phyloP scores from a whole-genome alignment of 1,140 invertebrate genomes.

The Lycorma delicatula region DNA sequence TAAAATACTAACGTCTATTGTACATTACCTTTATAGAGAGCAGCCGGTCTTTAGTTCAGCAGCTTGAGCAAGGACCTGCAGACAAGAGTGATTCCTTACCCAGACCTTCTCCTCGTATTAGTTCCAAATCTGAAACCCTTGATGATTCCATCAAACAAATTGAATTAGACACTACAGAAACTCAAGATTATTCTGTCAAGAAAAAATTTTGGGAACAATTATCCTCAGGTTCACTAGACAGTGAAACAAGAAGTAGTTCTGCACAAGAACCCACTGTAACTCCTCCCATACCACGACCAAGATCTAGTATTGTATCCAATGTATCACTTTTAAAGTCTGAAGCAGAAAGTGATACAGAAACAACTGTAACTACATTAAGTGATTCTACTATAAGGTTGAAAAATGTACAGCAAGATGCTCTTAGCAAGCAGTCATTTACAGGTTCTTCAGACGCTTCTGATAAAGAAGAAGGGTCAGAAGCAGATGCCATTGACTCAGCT shows the following conservation, averaged over 20 bases:
- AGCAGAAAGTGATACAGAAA: slow-evolving; percentile 24
- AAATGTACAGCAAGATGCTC: slow-evolving; percentile 12
- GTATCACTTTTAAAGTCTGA: slow-evolving; percentile 16
- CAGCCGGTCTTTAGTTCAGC: slow-evolving; percentile 18
- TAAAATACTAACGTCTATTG: slow-evolving; percentile 15
- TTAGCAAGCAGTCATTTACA: slow-evolving; percentile 17
- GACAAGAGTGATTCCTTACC: slow-evolving; percentile 13
- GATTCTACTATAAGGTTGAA: slow-evolving; percentile 23
- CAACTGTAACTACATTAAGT: slow-evolving; percentile 19
- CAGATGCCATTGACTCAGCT: slow-evolving; percentile 17
- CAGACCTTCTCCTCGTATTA: slow-evolving; percentile 16
- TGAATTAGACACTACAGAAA: slow-evolving; percentile 2
- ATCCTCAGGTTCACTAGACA: slow-evolving; percentile 14
- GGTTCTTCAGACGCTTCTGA: slow-evolving; percentile 27
- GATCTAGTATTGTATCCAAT: slow-evolving; percentile 29
- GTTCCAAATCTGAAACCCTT: slow-evolving; percentile 8
- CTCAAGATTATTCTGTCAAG: slow-evolving; percentile 31
- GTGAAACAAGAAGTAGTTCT: slow-evolving; percentile 4
- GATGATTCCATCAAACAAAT: slow-evolving; percentile 10
- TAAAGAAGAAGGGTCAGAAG: slow-evolving; percentile 27
- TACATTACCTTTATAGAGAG: slow-evolving; percentile 21
- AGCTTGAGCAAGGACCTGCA: slow-evolving; percentile 22
- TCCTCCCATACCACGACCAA: slow-evolving; percentile 39
- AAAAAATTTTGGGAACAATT: slow-evolving; percentile 45
- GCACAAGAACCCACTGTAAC: slow-evolving; percentile 23